Conservation (phyloP, 2,888 invertebrate species). For the Pristionchus entomophagus region DNA sequence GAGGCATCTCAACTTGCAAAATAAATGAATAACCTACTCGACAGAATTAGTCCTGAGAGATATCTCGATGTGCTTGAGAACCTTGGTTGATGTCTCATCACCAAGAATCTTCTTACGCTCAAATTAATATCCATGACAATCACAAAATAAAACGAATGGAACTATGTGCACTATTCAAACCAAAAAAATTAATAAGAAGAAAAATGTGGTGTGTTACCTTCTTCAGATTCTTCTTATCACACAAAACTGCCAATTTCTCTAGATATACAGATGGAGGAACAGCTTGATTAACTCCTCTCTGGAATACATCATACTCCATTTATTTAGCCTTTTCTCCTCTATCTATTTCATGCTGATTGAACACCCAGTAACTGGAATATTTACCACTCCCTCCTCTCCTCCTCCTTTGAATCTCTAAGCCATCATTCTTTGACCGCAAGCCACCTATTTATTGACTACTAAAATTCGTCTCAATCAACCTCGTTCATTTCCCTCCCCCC, state of each 20-base stretch:
- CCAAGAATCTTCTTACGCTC: slow-evolving; percentile 78
- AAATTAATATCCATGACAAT: slow-evolving; percentile 53
- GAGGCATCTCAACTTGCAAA: not conserved
- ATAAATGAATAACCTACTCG: slow-evolving; percentile 84
- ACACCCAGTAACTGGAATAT: too few relatives aligned
- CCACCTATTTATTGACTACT: not conserved
- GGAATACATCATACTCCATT: not conserved
- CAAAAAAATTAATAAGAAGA: not conserved
- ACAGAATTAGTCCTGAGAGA: slow-evolving; percentile 98
- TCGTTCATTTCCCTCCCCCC: not conserved
- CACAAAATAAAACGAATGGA: too few relatives aligned
- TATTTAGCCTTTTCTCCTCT: not conserved
- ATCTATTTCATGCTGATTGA: too few relatives aligned
- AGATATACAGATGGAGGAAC: slow-evolving; percentile 97
- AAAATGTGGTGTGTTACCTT: slow-evolving; percentile 48
- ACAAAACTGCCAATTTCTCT: slow-evolving; percentile 92
- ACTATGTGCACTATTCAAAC: not conserved
- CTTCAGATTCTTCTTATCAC: slow-evolving; percentile 84
- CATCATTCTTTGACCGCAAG: not conserved
- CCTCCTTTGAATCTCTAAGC: too few relatives aligned
- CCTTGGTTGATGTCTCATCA: slow-evolving; percentile 93
- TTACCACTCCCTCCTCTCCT: too few relatives aligned
- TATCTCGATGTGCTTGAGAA: slow-evolving; percentile 96
- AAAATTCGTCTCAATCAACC: not conserved
- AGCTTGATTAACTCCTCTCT: slow-evolving; percentile 88